Evolutionary conservation across 2,797 vertebrate genomes (phyloP).

Genomic region (Phrynocephalus vlangalii): DNA sequence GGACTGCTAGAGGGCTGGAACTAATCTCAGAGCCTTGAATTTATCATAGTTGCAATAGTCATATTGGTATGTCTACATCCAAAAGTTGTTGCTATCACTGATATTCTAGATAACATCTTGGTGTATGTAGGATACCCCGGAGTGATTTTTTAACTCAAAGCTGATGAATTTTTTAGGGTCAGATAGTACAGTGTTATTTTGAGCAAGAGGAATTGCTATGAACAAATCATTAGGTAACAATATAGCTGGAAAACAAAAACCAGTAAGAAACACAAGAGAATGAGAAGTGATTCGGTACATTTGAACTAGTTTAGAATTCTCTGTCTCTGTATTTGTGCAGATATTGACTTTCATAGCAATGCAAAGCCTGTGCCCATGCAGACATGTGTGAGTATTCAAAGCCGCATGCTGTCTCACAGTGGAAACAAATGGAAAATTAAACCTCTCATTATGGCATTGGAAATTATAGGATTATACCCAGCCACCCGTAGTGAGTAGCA

Average conservation of each 20-base stretch:
- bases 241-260: constrained; percentile 39
- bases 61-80: not conserved
- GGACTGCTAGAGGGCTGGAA: too few relatives aligned
- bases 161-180: not conserved
- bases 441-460: constrained; percentile 70
- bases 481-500: constrained; percentile 52
- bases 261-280: not conserved
- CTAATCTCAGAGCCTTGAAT: too few relatives aligned
- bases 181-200: constrained; percentile 31
- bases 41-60: not conserved
- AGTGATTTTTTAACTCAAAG: constrained; percentile 43
- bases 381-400: constrained; percentile 69
- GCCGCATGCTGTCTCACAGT: constrained; percentile 57
- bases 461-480: constrained; percentile 75
- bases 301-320: constrained; percentile 39
- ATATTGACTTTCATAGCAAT: constrained; percentile 67
- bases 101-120: not conserved
- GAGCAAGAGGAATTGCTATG: not conserved
- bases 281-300: constrained; percentile 15
- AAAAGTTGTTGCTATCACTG: not conserved
- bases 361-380: constrained; percentile 64
- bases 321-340: constrained; percentile 27
- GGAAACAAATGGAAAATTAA: constrained; percentile 76
- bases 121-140: constrained; percentile 20
- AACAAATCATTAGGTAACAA: constrained; percentile 3